phyloP scores from a whole-genome alignment of 2,113 vertebrate species.

The Chamaetylas fuelleborni region DNA sequence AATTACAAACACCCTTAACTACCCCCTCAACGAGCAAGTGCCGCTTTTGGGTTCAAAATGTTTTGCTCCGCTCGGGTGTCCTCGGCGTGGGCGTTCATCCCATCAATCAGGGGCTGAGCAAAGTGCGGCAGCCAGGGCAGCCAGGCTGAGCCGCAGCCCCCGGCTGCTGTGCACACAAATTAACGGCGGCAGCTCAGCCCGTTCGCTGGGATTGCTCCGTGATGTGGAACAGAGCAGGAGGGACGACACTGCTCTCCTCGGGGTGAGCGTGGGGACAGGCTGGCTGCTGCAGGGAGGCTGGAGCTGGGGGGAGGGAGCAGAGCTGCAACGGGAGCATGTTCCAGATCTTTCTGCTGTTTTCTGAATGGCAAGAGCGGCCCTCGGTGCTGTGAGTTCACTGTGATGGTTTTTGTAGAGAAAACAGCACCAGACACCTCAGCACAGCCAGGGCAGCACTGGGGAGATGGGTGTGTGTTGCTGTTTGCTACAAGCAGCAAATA shows the following conservation, averaged over 20 bases:
- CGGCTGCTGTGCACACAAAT: neutral
- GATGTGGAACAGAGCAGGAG: neutral
- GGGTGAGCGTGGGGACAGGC: neutral
- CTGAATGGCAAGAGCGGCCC: neutral
- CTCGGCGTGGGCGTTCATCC: neutral
- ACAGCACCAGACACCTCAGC: neutral
- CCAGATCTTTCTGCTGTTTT: neutral
- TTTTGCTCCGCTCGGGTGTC: neutral
- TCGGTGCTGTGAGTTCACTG: neutral
- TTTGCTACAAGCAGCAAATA: no score
- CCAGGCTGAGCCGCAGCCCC: neutral
- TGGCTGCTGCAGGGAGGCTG: neutral
- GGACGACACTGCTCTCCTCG: neutral
- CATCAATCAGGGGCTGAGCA: neutral
- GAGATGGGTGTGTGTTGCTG: no score
- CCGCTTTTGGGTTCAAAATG: neutral
- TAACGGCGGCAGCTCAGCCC: neutral
- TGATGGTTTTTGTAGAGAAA: neutral
- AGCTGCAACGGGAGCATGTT: rapidly evolving
- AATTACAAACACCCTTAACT: neutral
- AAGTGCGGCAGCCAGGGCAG: neutral
- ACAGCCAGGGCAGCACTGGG: neutral
- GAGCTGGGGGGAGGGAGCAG: neutral
- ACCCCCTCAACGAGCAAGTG: neutral
- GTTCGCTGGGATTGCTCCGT: neutral